phyloP scores from a whole-genome alignment of 2,888 invertebrate species.

The Drosophila cognata region DNA sequence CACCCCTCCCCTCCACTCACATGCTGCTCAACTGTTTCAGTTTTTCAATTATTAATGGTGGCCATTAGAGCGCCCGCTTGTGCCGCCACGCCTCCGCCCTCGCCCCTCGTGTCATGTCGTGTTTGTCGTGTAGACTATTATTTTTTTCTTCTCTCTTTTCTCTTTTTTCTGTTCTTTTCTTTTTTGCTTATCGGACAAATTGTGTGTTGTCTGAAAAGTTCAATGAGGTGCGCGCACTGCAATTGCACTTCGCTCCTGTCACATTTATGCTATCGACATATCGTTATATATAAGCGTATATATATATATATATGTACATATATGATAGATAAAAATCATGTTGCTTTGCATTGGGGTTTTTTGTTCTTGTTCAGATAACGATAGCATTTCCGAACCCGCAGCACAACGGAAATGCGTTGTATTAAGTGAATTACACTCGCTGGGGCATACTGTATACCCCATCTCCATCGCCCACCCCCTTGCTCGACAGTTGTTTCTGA shows the following conservation, averaged over 20 bases:
- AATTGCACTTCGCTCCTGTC: slow-evolving; percentile 67
- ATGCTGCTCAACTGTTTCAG: slow-evolving; percentile 77
- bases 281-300: not conserved
- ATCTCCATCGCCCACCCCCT: not conserved
- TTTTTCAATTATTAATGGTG: slow-evolving; percentile 80
- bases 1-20: slow-evolving; percentile 31
- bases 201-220: slow-evolving; percentile 77
- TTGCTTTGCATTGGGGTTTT: slow-evolving; percentile 40
- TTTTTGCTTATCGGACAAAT: slow-evolving; percentile 76
- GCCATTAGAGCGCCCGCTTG: slow-evolving; percentile 71
- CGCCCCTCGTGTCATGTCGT: slow-evolving; percentile 30
- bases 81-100: slow-evolving; percentile 24
- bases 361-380: slow-evolving; percentile 31
- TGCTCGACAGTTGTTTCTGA: slow-evolving; percentile 5
- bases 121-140: slow-evolving; percentile 49
- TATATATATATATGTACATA: slow-evolving; percentile 4
- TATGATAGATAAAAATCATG: slow-evolving; percentile 51
- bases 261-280: slow-evolving; percentile 73
- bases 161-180: slow-evolving; percentile 3
- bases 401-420: slow-evolving; percentile 70
- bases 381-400: slow-evolving; percentile 49
- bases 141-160: slow-evolving; percentile 31
- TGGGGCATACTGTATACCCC: not conserved
- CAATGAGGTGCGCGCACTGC: slow-evolving; percentile 76
- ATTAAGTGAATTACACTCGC: slow-evolving; percentile 69